Conservation (phyloP, 2,113 vertebrate species). For the Phrynocephalus versicolor region DNA sequence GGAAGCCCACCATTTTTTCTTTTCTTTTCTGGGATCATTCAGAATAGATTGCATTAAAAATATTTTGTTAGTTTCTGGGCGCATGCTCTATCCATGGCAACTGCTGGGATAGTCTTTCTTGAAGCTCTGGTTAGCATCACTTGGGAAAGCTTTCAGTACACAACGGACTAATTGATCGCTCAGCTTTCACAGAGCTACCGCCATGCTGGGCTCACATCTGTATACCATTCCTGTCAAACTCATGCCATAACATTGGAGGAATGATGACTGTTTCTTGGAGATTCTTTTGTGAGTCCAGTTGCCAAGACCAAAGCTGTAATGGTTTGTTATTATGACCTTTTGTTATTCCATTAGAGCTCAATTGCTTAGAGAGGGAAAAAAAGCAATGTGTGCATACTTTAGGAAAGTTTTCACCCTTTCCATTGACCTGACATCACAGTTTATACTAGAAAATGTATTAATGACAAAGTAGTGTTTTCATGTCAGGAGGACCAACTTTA, state of each 20-base stretch:
- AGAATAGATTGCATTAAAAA: conserved; percentile 65
- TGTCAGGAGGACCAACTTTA: conserved; percentile 81
- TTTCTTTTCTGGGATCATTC: not conserved
- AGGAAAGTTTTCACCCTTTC: conserved; percentile 85
- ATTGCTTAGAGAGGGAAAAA: conserved; percentile 72
- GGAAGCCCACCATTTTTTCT: not conserved
- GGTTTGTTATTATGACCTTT: conserved; percentile 97
- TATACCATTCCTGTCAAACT: conserved; percentile 80
- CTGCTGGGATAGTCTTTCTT: conserved; percentile 73
- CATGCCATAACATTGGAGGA: conserved; percentile 86
- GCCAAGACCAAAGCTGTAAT: conserved; percentile 88
- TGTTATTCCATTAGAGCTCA: conserved; percentile 93
- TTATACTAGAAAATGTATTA: conserved; percentile 83
- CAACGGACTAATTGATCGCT: conserved; percentile 85
- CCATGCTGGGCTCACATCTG: conserved; percentile 75
- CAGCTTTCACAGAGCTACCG: conserved; percentile 78
- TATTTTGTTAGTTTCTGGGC: conserved; percentile 58
- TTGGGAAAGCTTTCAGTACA: conserved; percentile 83
- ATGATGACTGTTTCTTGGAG: conserved; percentile 82
- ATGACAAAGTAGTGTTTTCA: conserved; percentile 82
- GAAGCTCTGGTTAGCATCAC: conserved; percentile 84
- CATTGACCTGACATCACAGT: conserved; percentile 85
- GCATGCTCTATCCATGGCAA: conserved; percentile 72
- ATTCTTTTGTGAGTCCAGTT: conserved; percentile 79
- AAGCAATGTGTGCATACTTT: conserved; percentile 82